Evolutionary conservation across 2,113 vertebrate genomes (phyloP).

Genomic region (Leucoraja erinaceus): DNA sequence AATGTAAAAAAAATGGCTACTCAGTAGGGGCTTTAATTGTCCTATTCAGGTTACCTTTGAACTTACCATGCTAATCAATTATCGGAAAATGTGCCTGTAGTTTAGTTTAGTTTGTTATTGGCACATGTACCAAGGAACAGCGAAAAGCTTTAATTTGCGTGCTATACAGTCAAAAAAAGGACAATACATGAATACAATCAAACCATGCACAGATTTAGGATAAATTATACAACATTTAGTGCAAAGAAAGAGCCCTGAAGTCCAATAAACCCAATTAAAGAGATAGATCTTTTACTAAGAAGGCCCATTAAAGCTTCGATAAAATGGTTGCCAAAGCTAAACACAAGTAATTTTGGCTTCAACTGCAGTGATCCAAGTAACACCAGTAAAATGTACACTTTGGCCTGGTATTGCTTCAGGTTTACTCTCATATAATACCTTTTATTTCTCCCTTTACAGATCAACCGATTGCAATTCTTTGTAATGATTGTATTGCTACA

Average conservation of each 20-base stretch:
- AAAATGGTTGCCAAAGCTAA: not conserved
- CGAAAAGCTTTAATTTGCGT: too few species aligned
- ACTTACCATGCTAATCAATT: not conserved
- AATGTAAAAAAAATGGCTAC: not conserved
- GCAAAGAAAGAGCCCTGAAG: too few species aligned
- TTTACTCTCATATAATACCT: not conserved
- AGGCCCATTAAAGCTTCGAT: not conserved
- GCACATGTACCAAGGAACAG: too few species aligned
- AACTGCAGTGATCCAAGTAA: not conserved
- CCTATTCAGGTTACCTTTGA: not conserved
- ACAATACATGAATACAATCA: too few species aligned
- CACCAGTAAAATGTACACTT: not conserved
- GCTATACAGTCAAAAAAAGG: too few species aligned
- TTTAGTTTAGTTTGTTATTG: too few species aligned
- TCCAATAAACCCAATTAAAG: too few species aligned
- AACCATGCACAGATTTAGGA: too few species aligned
- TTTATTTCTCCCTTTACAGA: not conserved
- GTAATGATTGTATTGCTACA: not conserved
- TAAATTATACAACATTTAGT: too few species aligned
- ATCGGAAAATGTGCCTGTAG: not conserved
- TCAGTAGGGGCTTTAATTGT: not conserved
- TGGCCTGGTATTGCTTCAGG: not conserved
- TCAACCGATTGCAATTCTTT: not conserved
- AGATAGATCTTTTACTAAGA: not conserved
- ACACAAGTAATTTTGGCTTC: not conserved